phyloP scores from a whole-genome alignment of 2,113 vertebrate species.

The Zingel zingel region DNA sequence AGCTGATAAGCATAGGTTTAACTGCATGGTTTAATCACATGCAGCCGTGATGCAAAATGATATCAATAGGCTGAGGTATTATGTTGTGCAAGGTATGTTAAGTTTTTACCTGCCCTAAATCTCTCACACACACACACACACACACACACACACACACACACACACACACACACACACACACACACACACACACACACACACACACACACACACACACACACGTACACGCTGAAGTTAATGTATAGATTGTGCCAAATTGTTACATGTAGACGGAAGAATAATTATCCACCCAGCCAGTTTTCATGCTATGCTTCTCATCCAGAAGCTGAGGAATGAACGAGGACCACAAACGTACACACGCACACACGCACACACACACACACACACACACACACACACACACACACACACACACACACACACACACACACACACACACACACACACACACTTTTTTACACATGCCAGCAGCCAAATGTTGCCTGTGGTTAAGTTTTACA shows the following conservation, averaged over 20 bases:
- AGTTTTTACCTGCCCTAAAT: conserved; percentile 17
- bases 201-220: background rate
- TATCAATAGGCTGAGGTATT: conserved; percentile 47
- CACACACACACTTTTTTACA: conserved; percentile 1
- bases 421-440: background rate
- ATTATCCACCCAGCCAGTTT: conserved; percentile 17
- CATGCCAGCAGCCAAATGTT: conserved; percentile 33
- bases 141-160: too few species aligned
- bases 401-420: background rate
- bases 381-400: background rate
- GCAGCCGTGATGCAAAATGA: conserved; percentile 32
- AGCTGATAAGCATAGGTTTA: conserved; percentile 63
- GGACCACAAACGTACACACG: conserved; percentile 1
- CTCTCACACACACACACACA: background rate
- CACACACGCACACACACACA: background rate
- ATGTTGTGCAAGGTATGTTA: conserved; percentile 46
- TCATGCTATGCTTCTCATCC: conserved; percentile 10
- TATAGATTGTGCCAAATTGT: conserved; percentile 30
- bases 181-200: background rate
- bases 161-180: background rate
- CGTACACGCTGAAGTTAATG: conserved; percentile 20
- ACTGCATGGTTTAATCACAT: conserved; percentile 7
- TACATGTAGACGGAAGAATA: background rate
- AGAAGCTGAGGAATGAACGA: conserved; percentile 28
- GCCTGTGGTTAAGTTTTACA: conserved; percentile 41